Base-by-base conservation (phyloP, 2,113 vertebrate species). In the Lepidothrix coronata region DNA sequence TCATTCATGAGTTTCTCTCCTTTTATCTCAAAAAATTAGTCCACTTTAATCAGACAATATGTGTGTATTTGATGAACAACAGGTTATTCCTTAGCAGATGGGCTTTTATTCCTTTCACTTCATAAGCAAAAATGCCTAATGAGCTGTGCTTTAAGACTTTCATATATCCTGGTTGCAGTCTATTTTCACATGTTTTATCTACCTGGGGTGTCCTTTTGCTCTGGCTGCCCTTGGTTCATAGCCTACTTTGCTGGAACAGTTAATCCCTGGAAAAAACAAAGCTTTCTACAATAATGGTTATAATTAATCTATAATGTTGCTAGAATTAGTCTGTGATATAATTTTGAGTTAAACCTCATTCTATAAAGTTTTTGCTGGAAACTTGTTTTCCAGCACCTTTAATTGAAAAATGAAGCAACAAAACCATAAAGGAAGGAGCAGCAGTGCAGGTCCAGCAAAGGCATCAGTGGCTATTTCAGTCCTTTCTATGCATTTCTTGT, bases 21-120 rank as follows among this genome's bases (percentile, higher is more conserved):
- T 76, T 88, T 91, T 68, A 71, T 79, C 44, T 91, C 72, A 92
- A 78, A 51, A 91, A 94, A 89, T 72, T 31, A 87, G 52, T 73
- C 59, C 27, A 48, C 61, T 95, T 89, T 79, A 91, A 92, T 76
- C 59, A 85, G 80, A 85, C 35, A 91, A 89, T 82, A 85, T 43
- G 27, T 14, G 35, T 76, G 4, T 67, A 16, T 94, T 93, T 79
- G 46, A 58, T 85, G 75, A 90, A 93, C 43, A 92, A 93, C 54
- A 78, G 61, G 48, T 89, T 91, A 71, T 89, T 96, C 70, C 58
- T 90, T 82, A 85, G 46, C 86, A 95, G 89, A 91, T 89, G 81
- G 84, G 51, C 54, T 96, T 71, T 74, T 82, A 65, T 67, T 91
- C n/a, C 20, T 65, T 87, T 87, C 11, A 58, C 67, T 91, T 93